Evolutionary conservation across 2,113 vertebrate species (phyloP).

Genomic region (Myrmecobius fasciatus): DNA sequence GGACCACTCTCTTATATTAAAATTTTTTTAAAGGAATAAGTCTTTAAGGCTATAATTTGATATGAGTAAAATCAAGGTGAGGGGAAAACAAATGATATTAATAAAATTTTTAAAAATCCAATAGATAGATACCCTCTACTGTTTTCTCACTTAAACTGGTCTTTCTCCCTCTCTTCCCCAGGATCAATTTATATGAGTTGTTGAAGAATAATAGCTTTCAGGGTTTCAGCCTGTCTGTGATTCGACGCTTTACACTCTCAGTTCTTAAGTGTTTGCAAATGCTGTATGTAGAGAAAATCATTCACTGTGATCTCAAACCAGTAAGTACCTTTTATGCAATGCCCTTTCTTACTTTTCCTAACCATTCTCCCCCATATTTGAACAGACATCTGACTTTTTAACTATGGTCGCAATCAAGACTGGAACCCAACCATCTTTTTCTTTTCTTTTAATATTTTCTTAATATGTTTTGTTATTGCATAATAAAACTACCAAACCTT

Average conservation of each 20-base stretch:
- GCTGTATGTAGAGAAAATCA: slow-evolving; percentile 93
- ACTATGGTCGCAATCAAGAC: neutral
- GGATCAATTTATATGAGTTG: slow-evolving; percentile 94
- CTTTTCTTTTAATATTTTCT: neutral
- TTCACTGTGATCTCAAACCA: slow-evolving; percentile 97
- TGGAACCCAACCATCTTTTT: neutral
- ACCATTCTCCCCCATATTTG: neutral
- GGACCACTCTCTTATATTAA: neutral
- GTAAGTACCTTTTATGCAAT: slow-evolving; percentile 80
- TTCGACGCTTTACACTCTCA: slow-evolving; percentile 90
- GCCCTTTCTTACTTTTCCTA: neutral
- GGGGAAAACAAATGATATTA: neutral
- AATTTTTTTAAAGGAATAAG: neutral
- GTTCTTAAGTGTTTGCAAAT: slow-evolving; percentile 94
- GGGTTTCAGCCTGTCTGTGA: slow-evolving; percentile 91
- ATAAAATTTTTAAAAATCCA: slow-evolving; percentile 36
- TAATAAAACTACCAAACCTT: neutral
- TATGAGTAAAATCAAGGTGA: neutral
- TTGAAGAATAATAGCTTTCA: slow-evolving; percentile 97
- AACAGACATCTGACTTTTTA: neutral
- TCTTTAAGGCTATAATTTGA: neutral
- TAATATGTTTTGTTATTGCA: neutral
- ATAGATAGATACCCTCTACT: neutral
- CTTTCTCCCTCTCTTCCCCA: slow-evolving; percentile 74
- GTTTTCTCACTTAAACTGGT: neutral